Base-by-base conservation (phyloP, 2,797 vertebrate genomes). In the Oreonectes daqikongensis region DNA sequence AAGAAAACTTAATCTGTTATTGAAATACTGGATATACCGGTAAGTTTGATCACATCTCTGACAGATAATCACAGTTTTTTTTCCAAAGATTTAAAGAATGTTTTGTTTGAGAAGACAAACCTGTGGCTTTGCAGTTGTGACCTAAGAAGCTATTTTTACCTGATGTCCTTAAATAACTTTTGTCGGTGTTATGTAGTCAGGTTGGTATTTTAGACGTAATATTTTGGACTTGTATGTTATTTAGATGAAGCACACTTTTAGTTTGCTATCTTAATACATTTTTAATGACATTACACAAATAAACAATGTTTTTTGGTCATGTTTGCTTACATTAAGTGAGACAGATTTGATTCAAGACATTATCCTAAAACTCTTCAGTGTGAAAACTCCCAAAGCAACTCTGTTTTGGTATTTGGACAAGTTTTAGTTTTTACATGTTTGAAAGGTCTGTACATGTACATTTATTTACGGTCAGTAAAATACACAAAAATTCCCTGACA, bases 21-120 rank as follows among this genome's bases (percentile, higher is more conserved):
- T 53, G 12, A 57, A 22, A 22, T 42, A 57, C 35, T 26, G 64
- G 48, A 44, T 50, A 66, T 22, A 66, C 63, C 15, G 72, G 72
- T 75, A 44, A 67, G 72, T 46, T 44, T 66, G 18, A 17, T 75
- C 12, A 46, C 11, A 22, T 32, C 14, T 44, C 35, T 22, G 5
- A 55, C 24, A 44, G 24, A 42, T 44, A 8, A 40, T 1, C 30
- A 63, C 20, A 6, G 38, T 64, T 28, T 40, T 24, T 14, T 28
- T 60, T 48, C n/a, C 17, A 11, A 71, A 20, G 2, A 46, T 3
- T 35, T 35, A 10, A 35, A 35, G 35, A 35, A 35, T 5, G 15
- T 60, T 15, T 18, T 12, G 14, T 28, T n/a, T 4, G 8, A 60
- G 15, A 32, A 38, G 59, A 20, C 59, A 61, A 11, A 5, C 30